Conservation (phyloP, 2,113 vertebrate genomes). For the Megaleporinus macrocephalus region DNA sequence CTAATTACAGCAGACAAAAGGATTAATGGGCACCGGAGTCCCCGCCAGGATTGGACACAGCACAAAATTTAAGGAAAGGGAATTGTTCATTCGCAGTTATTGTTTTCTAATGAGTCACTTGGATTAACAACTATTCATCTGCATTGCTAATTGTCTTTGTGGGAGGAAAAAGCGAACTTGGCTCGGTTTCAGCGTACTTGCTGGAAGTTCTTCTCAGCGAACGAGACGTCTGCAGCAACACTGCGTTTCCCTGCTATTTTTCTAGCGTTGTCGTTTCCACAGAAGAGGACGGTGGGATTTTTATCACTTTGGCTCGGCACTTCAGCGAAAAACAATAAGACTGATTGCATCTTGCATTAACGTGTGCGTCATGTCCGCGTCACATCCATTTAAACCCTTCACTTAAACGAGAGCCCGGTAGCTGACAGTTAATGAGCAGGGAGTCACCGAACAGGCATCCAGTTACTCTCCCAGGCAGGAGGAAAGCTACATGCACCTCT, state of each 20-base stretch:
- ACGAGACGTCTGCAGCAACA: background rate
- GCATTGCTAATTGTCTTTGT: background rate
- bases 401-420: no score
- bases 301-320: background rate
- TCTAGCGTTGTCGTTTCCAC: background rate
- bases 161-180: background rate
- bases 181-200: background rate
- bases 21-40: background rate
- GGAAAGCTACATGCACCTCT: no score
- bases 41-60: background rate
- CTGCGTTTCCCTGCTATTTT: background rate
- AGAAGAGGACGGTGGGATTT: background rate
- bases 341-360: no score
- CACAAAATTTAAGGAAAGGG: background rate
- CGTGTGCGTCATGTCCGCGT: no score
- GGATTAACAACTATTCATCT: constrained; percentile 17
- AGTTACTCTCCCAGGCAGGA: no score
- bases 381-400: no score
- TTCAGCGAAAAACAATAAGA: background rate
- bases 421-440: no score
- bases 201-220: background rate
- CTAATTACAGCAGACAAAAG: constrained; percentile 16
- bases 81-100: constrained; percentile 1
- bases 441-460: no score
- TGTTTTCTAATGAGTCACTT: constrained; percentile 10